Conservation (phyloP, 2,888 invertebrate species). For the Epiperipatus broadwayi region DNA sequence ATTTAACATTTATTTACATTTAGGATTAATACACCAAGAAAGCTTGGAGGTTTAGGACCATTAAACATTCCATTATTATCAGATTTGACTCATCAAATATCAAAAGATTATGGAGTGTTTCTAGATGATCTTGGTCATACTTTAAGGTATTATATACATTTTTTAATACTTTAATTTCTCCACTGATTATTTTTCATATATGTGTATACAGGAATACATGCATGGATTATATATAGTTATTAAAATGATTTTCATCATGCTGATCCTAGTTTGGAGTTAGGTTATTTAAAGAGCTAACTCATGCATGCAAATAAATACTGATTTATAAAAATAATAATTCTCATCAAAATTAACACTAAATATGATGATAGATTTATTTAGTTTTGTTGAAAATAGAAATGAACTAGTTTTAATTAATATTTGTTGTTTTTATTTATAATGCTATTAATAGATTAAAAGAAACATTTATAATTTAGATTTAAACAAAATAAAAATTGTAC, state of each 20-base stretch:
- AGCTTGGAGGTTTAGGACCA: constrained; percentile 71
- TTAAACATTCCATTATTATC: constrained; percentile 76
- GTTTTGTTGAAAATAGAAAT: too few relatives aligned
- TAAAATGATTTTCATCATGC: not conserved
- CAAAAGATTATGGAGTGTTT: constrained; percentile 83
- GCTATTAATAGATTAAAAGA: too few relatives aligned
- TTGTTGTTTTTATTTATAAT: too few relatives aligned
- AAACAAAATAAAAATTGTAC: too few relatives aligned
- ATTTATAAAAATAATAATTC: too few relatives aligned
- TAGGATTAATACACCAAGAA: constrained; percentile 64
- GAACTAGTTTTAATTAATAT: too few relatives aligned
- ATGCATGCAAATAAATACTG: too few relatives aligned
- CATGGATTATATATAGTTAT: not conserved
- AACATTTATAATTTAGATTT: too few relatives aligned
- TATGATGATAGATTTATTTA: too few relatives aligned
- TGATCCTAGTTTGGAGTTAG: too few relatives aligned
- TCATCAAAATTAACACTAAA: too few relatives aligned
- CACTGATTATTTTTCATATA: not conserved
- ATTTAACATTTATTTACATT: not conserved
- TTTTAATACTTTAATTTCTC: not conserved
- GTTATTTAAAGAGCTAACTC: too few relatives aligned
- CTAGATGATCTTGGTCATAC: constrained; percentile 77
- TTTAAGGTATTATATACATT: constrained; percentile 37
- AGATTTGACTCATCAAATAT: constrained; percentile 70
- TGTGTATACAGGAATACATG: not conserved